These are phyloP conservation scores for Neopelma chrysocephalum DNA, from an alignment of 2,797 vertebrate genomes.

Conservation along the genomic window DNA sequence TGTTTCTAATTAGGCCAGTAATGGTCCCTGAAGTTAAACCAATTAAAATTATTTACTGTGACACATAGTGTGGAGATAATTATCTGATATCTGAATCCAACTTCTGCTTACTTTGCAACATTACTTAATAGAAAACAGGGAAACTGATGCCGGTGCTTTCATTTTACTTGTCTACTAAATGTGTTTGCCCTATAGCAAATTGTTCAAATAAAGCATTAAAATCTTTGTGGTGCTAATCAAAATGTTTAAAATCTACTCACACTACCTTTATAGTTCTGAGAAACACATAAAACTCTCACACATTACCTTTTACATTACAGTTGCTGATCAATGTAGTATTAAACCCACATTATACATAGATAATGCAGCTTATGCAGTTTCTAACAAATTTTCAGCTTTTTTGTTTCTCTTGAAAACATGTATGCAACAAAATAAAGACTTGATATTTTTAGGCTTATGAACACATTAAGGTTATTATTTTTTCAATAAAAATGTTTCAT, in stretches of 20 bases:
- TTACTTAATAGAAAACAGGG: conserved; percentile 82
- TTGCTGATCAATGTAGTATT: conserved; percentile 71
- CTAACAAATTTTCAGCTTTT: not conserved
- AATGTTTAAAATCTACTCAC: conserved; percentile 80
- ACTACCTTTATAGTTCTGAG: conserved; percentile 73
- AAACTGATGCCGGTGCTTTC: conserved; percentile 75
- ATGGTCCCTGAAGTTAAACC: conserved; percentile 88
- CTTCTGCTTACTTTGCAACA: conserved; percentile 85
- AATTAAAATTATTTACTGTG: conserved; percentile 90
- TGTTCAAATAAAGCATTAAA: conserved; percentile 82
- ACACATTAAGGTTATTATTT: not conserved
- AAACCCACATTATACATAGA: conserved; percentile 16
- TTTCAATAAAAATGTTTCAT: not conserved
- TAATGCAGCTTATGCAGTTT: conserved; percentile 56
- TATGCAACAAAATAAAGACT: not conserved
- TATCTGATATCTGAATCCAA: conserved; percentile 83
- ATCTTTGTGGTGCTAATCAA: conserved; percentile 80
- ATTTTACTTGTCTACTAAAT: conserved; percentile 79
- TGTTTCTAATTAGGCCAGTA: conserved; percentile 88
- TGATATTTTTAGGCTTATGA: not conserved
- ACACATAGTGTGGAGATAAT: conserved; percentile 85
- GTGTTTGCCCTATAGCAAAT: conserved; percentile 82
- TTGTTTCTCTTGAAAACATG: not conserved
- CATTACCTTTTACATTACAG: conserved; percentile 71
- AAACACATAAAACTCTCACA: conserved; percentile 69